Base-by-base conservation (phyloP, 1,140 invertebrate genomes). In the Philopotamus ludificatus region DNA sequence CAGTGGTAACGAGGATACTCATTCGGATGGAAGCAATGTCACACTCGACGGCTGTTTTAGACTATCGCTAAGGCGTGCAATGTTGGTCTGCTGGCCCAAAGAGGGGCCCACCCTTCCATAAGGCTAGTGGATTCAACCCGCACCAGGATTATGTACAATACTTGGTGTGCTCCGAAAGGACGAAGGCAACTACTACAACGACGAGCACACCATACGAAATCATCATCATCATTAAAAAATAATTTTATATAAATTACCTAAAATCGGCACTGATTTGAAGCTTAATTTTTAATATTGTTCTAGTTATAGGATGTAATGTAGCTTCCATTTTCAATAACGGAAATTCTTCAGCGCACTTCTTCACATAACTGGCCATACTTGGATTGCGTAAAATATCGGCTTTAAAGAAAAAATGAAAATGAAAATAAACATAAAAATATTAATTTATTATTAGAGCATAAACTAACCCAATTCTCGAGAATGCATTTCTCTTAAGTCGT, bases 221-320 rank as follows among this genome's bases (percentile, higher is more conserved):
- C 3, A 21, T 25, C 4, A n/a, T 53, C 22, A 53, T 21, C 10
- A 18, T 15, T 28, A 34, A 18, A n/a, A 28, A 39, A 50, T 51
- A 41, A 50, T 44, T 10, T 39, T 28, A 50, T 42, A 61, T 42
- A 39, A 25, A 26, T 70, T 69, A 85, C 84, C 76, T 86, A 75
- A 99, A 99, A 65, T 89, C 85, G 0, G 97, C 87, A 58, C 76
- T 87, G 8, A 99, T 88, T 44, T 83, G 85, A 10, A 99, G 82
- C 44, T 88, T 87, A 67, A 99, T 91, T 72, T 93, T 85, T 2
- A 99, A 79, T 18, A 99, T 91, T 1, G 91, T 93, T 61, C 92
- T 83, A 0, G 97, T 99, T 53, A 99, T 98, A 0, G 98, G 98
- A 74, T 98, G 95, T 18, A 99, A 81, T 26, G 74, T 87, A 0